Conservation (phyloP, 1,140 invertebrate genomes). For the Streblospio benedicti region DNA sequence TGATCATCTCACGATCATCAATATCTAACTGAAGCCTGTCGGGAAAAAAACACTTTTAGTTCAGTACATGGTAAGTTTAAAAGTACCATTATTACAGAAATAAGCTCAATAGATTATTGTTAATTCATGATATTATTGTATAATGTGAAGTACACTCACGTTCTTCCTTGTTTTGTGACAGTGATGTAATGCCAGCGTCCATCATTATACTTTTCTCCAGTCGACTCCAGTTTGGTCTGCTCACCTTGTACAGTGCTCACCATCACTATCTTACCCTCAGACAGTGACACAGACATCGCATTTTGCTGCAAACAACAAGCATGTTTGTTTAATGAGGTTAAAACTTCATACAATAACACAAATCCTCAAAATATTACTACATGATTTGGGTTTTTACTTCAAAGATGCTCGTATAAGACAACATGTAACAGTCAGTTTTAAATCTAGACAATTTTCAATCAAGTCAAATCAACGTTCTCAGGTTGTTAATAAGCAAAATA, state of each 20-base stretch:
- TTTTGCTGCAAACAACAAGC: slow-evolving; percentile 48
- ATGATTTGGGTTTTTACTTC: no score
- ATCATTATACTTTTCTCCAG: slow-evolving; percentile 67
- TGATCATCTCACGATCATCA: slow-evolving; percentile 60
- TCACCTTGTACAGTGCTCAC: slow-evolving; percentile 35
- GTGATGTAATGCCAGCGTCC: slow-evolving; percentile 87
- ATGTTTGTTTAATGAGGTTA: no score
- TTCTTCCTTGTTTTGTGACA: slow-evolving; percentile 54
- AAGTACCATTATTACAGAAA: neutral
- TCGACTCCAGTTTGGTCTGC: slow-evolving; percentile 31
- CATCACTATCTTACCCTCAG: slow-evolving; percentile 60
- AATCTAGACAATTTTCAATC: no score
- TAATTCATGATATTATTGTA: neutral
- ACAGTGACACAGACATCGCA: slow-evolving; percentile 59
- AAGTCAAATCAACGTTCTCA: no score
- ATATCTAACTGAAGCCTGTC: slow-evolving; percentile 63
- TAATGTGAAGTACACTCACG: slow-evolving; percentile 27
- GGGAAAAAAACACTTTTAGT: slow-evolving; percentile 11
- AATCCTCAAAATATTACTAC: no score
- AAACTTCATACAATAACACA: no score
- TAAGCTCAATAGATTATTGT: neutral
- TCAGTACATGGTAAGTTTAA: neutral
- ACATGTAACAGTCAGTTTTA: no score
- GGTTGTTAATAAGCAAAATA: slow-evolving; percentile 10
- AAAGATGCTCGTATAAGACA: no score